Percentiles rank a stretch among this genome's conserved stretches.
Conservation (phyloP, 2,888 invertebrate genomes). For the Stomorhina lunata region DNA sequence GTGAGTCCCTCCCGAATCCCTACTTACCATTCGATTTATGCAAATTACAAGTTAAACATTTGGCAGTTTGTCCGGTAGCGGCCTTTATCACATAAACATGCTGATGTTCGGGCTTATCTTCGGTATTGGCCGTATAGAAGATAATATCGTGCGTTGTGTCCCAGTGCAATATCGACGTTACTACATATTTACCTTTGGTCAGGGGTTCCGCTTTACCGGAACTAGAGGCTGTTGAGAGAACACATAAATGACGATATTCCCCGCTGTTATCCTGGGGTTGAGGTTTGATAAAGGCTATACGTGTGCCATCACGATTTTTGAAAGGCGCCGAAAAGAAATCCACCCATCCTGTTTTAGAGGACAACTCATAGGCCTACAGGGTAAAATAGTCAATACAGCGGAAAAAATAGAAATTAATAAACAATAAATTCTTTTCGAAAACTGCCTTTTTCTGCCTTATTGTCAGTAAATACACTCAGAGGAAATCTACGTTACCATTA, state of each 20-base stretch:
- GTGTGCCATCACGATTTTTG: constrained; percentile 85
- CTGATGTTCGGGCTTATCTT: constrained; percentile 87
- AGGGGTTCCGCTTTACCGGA: constrained; percentile 78
- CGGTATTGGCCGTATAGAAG: constrained; percentile 91
- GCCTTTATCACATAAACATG: constrained; percentile 89
- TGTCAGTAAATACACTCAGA: too few relatives aligned
- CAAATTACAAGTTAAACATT: constrained; percentile 88
- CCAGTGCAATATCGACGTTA: constrained; percentile 88
- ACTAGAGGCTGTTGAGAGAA: constrained; percentile 80
- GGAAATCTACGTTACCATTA: constrained; percentile 22
- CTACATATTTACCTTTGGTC: constrained; percentile 85
- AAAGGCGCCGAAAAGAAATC: constrained; percentile 87
- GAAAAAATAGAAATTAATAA: neutral
- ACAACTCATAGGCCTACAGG: constrained; percentile 71
- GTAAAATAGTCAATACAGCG: neutral
- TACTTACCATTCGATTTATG: constrained; percentile 72
- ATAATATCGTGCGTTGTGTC: constrained; percentile 84
- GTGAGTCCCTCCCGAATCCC: neutral
- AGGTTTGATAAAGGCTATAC: constrained; percentile 88
- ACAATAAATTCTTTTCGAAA: neutral
- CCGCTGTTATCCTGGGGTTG: constrained; percentile 81
- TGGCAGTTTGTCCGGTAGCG: constrained; percentile 78
- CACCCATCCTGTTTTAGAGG: constrained; percentile 86
- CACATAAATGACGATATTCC: constrained; percentile 85
- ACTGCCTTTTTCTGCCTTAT: too few relatives aligned